These are phyloP conservation scores for Sturnira hondurensis DNA, from an alignment of 2,113 vertebrate genomes.

Conservation along the genomic window DNA sequence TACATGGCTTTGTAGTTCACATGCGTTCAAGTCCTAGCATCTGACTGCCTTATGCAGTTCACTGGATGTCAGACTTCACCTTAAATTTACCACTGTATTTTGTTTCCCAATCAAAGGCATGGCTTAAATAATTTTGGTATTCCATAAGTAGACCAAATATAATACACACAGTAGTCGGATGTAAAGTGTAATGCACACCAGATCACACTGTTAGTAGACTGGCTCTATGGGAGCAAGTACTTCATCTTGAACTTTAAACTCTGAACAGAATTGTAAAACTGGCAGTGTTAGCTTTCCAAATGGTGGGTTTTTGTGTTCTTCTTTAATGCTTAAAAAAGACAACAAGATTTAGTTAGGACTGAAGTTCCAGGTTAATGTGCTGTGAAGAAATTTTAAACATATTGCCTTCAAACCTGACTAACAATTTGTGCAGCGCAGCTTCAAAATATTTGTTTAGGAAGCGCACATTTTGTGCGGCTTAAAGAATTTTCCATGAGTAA, in stretches of 20 bases:
- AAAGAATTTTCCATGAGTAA: constrained; percentile 15
- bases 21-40: neutral
- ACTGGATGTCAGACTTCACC: neutral
- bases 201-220: neutral
- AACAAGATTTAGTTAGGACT: constrained; percentile 15
- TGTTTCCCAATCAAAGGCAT: neutral
- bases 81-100: neutral
- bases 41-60: neutral
- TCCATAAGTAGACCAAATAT: neutral
- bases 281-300: neutral
- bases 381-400: constrained; percentile 31
- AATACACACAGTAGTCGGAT: neutral
- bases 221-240: neutral
- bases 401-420: neutral
- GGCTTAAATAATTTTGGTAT: neutral
- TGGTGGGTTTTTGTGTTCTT: neutral
- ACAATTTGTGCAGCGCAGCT: neutral
- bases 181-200: neutral
- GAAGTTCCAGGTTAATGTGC: constrained; percentile 23
- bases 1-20: neutral
- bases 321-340: constrained; percentile 26
- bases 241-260: neutral
- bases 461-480: neutral
- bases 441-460: neutral
- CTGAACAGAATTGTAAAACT: neutral